Evolutionary conservation across 2,888 invertebrate genomes (phyloP).

Genomic region (Atrina japonica): DNA sequence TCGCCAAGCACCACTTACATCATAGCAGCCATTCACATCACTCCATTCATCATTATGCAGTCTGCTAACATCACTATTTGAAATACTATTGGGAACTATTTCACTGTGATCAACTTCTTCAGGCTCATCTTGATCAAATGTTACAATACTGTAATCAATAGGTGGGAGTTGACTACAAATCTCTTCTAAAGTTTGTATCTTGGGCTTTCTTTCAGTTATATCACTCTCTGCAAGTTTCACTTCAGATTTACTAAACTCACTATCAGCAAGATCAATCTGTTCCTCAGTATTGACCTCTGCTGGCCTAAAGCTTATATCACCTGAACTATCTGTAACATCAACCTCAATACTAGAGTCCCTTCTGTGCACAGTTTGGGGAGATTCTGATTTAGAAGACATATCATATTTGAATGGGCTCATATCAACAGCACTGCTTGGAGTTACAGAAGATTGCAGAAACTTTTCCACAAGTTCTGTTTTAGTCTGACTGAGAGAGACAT

Average conservation of each 20-base stretch:
- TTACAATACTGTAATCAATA: conserved; percentile 84
- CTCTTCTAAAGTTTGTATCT: conserved; percentile 66
- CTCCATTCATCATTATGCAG: conserved; percentile 79
- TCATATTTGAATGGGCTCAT: conserved; percentile 68
- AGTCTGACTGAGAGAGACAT: conserved; percentile 60
- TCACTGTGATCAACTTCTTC: conserved; percentile 81
- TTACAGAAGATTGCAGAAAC: conserved; percentile 77
- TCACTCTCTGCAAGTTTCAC: conserved; percentile 16
- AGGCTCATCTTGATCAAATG: conserved; percentile 74
- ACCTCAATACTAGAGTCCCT: conserved; percentile 35
- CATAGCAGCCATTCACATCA: conserved; percentile 82
- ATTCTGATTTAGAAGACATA: conserved; percentile 78
- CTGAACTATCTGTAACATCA: conserved; percentile 42
- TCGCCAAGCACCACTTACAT: conserved; percentile 85
- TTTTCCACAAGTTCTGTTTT: conserved; percentile 81
- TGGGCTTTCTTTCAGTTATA: conserved; percentile 23
- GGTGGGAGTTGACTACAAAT: conserved; percentile 87
- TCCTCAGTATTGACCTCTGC: conserved; percentile 52
- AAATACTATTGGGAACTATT: too few species aligned
- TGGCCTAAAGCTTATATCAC: conserved; percentile 44
- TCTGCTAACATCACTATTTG: neutral
- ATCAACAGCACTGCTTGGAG: conserved; percentile 64
- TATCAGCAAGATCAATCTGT: conserved; percentile 38
- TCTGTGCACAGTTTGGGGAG: too few species aligned
- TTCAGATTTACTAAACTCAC: conserved; percentile 22